Evolutionary conservation across 1,140 invertebrate species (phyloP), one percentile per base, ranked within the genome.

Genomic region (Phortica variegata): DNA sequence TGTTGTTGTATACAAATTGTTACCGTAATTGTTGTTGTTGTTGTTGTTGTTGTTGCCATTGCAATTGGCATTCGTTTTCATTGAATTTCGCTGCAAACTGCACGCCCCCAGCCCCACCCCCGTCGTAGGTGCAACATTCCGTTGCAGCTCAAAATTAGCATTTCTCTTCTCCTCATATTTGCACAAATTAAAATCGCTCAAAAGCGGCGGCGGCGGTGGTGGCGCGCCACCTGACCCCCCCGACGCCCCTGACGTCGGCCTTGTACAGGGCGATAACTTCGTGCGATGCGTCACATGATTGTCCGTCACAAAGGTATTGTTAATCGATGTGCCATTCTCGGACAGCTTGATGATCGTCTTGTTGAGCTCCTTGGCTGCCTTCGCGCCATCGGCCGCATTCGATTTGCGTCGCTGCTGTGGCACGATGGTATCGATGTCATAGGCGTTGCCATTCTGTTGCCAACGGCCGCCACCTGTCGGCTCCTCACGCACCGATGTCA

Each of bases 331-430:
- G 20, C 83, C 84, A 42, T 83, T 83, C 74, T 84, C 84, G 6
- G 83, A 82, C 50, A 86, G 73, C 76, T 84, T 85, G 31, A 86
- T 85, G 47, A 86, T 85, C 0, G 84, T 86, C 56, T 82, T 80
- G 70, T 83, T 83, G 43, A 80, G 77, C 40, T 79, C 79, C 48
- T 77, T 78, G 31, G 50, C 47, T 2, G 52, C 42, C 26, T 43
- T 51, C 1, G 52, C 38, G 46, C 20, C 23, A n/a, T 44, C n/a
- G 5, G 40, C 23, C 10, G 36, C 38, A 40, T 47, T 47, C 36
- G 32, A 43, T n/a, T 9, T 18, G 12, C 46, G 10, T 26, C 3
- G 9, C 79, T 77, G 53, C 74, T 78, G 47, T 69, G 71, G 39
- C 77, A 29, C 62, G 26, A 3, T 19, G n/a, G n/a, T n/a, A n/a